Evolutionary conservation across 1,140 invertebrate species (phyloP).

Genomic region (Chionoecetes opilio): DNA sequence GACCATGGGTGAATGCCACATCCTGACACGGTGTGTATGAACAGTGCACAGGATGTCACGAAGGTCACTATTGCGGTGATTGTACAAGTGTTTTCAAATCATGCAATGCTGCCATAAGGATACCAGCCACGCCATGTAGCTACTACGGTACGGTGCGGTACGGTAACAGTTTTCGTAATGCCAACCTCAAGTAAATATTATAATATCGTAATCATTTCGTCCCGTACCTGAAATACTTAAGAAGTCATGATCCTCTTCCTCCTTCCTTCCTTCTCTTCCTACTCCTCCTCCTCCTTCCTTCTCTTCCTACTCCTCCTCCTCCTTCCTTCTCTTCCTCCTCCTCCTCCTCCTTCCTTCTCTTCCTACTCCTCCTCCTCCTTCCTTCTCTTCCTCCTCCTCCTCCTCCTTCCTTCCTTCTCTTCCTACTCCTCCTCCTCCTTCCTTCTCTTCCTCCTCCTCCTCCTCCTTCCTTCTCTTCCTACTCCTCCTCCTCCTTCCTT

Average conservation of each 20-base stretch:
- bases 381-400: slow-evolving; percentile 8
- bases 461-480: background rate
- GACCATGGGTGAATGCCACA: too few species aligned
- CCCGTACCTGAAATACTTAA: background rate
- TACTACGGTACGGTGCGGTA: background rate
- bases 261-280: background rate
- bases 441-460: background rate
- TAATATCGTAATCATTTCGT: background rate
- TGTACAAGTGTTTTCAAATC: background rate
- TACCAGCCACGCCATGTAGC: background rate
- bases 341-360: too few species aligned
- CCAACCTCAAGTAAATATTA: background rate
- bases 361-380: too few species aligned
- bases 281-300: too few species aligned
- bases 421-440: too few species aligned
- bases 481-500: background rate
- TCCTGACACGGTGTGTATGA: too few species aligned
- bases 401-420: background rate
- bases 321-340: background rate
- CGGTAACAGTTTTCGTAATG: background rate
- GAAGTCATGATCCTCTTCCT: background rate
- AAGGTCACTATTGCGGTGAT: too few species aligned
- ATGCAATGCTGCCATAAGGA: too few species aligned
- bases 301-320: too few species aligned
- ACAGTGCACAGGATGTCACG: too few species aligned